Conservation (phyloP, 2,797 vertebrate species). For the Limosa lapponica region DNA sequence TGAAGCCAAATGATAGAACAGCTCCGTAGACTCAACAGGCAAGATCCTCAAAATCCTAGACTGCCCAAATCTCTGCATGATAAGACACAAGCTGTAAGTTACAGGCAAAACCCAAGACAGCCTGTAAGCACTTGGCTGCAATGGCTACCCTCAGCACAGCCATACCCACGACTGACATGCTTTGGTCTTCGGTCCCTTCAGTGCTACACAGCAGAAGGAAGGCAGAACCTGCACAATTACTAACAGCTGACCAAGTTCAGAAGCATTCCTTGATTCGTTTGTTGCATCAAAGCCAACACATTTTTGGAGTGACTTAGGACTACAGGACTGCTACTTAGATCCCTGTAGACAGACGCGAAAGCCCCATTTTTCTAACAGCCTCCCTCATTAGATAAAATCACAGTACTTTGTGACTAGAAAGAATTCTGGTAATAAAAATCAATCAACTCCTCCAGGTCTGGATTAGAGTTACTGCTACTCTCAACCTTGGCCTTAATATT, state of each 20-base stretch:
- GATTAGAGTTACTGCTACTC: background rate
- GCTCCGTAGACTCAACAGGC: background rate
- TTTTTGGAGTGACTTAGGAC: background rate
- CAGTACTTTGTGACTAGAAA: background rate
- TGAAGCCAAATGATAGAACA: background rate
- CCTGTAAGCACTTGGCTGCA: background rate
- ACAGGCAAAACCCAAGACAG: background rate
- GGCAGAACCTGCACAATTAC: background rate
- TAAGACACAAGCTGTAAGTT: rapidly evolving
- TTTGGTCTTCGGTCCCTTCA: rapidly evolving
- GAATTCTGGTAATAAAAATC: background rate
- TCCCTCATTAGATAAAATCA: background rate
- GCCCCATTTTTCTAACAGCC: background rate
- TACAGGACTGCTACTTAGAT: background rate
- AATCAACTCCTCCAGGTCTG: background rate
- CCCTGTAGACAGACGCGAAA: background rate
- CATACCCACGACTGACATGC: background rate
- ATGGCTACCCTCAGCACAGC: rapidly evolving
- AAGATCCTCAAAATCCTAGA: background rate
- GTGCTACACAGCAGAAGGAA: background rate
- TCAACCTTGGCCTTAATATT: constrained; percentile 7
- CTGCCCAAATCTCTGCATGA: background rate
- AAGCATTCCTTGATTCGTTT: background rate
- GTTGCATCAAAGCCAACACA: background rate
- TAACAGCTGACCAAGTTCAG: background rate